Percentiles rank a stretch among this genome's conserved stretches.
phyloP scores from a whole-genome alignment of 2,888 invertebrate species.

The Craniophora ligustri region DNA sequence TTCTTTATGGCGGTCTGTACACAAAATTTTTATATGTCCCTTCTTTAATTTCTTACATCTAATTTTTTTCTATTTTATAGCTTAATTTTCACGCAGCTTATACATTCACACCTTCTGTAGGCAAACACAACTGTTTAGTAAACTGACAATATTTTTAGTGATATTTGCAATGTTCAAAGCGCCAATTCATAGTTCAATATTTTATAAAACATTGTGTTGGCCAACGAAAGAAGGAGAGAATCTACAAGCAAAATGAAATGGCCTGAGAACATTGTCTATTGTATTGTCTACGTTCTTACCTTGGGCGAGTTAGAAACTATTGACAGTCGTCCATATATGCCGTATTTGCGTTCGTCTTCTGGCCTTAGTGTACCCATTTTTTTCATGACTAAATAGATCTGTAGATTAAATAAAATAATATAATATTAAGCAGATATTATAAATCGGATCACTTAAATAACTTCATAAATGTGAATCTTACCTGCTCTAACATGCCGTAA shows the following conservation, averaged over 20 bases:
- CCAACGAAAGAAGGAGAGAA: conserved; percentile 57
- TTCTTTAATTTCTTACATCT: conserved; percentile 72
- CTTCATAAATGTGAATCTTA: conserved; percentile 58
- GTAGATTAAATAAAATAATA: conserved; percentile 17
- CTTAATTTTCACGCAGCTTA: conserved; percentile 63
- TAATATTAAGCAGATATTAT: too few relatives aligned
- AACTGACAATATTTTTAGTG: conserved; percentile 16
- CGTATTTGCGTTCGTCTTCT: conserved; percentile 91
- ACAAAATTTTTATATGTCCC: conserved; percentile 78
- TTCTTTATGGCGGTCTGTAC: conserved; percentile 75
- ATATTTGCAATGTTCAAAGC: conserved; percentile 64
- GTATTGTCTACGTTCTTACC: conserved; percentile 57
- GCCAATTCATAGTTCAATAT: conserved; percentile 65
- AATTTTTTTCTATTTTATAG: conserved; percentile 66
- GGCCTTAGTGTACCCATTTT: conserved; percentile 90
- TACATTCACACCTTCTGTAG: conserved; percentile 79
- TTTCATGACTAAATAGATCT: conserved; percentile 91
- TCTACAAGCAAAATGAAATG: conserved; percentile 61
- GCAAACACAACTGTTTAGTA: conserved; percentile 74
- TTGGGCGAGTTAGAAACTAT: conserved; percentile 77
- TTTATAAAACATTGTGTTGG: conserved; percentile 69
- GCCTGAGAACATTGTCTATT: conserved; percentile 67
- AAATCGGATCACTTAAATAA: too few relatives aligned
- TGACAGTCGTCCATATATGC: conserved; percentile 86
- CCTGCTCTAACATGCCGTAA: conserved; percentile 91